phyloP scores from a whole-genome alignment of 2,888 invertebrate species.

The Cartodere bifasciata region DNA sequence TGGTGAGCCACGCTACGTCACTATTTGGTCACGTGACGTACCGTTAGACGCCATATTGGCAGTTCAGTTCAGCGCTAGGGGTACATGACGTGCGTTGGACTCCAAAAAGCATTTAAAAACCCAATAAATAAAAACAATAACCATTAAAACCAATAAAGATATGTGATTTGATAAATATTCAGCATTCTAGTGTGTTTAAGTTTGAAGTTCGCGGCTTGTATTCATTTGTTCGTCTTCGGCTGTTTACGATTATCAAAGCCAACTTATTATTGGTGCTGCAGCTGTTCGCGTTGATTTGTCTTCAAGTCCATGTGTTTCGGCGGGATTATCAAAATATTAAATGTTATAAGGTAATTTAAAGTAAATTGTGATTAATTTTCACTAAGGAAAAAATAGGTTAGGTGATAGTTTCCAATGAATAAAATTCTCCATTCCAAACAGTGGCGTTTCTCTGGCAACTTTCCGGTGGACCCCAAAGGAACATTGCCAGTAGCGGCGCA shows the following conservation, averaged over 20 bases:
- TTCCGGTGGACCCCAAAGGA: neutral
- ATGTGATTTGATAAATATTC: too few species aligned
- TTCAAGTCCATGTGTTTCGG: constrained; percentile 25
- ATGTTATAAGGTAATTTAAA: constrained; percentile 19
- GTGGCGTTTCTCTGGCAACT: neutral
- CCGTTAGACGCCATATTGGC: constrained; percentile 47
- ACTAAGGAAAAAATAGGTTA: constrained; percentile 1
- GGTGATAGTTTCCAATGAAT: neutral
- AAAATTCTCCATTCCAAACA: constrained; percentile 1
- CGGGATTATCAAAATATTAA: constrained; percentile 29
- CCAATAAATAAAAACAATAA: constrained; percentile 4
- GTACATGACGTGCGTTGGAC: constrained; percentile 35
- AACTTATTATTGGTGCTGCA: constrained; percentile 17
- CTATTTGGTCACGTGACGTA: constrained; percentile 43
- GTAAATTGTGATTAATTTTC: constrained; percentile 16
- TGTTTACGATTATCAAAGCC: constrained; percentile 35
- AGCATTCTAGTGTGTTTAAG: constrained; percentile 9
- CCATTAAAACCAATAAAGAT: too few species aligned
- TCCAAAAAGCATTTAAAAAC: constrained; percentile 7
- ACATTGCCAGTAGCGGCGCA: neutral
- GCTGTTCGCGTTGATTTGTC: neutral
- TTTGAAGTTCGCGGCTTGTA: constrained; percentile 35
- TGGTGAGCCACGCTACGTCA: constrained; percentile 37
- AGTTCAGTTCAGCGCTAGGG: constrained; percentile 39
- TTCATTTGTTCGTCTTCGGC: constrained; percentile 31